Evolutionary conservation across 2,888 invertebrate genomes (phyloP).

Genomic region (Epistrophe eligans): DNA sequence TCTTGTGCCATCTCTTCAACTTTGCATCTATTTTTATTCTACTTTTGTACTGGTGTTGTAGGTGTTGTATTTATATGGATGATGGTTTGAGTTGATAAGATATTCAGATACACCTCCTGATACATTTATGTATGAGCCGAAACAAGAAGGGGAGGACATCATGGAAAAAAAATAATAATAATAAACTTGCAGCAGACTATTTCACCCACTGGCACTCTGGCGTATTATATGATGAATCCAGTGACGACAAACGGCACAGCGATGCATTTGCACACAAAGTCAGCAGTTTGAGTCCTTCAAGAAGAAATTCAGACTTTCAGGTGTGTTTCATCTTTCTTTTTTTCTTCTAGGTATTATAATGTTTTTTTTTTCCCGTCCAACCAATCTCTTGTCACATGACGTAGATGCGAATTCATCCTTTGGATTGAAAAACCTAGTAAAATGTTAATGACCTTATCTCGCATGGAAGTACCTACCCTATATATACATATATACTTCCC

Average conservation of each 20-base stretch:
- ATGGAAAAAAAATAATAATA: slow-evolving; percentile 56
- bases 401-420: slow-evolving; percentile 17
- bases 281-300: slow-evolving; percentile 46
- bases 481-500: too few relatives aligned
- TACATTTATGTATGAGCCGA: slow-evolving; percentile 53
- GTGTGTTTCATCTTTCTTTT: slow-evolving; percentile 26
- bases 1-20: neutral
- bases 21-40: slow-evolving; percentile 35
- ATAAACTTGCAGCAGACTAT: slow-evolving; percentile 63
- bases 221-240: slow-evolving; percentile 2
- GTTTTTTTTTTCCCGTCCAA: neutral
- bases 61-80: neutral
- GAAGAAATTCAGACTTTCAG: slow-evolving; percentile 46
- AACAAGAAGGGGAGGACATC: neutral
- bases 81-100: neutral
- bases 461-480: slow-evolving; percentile 20
- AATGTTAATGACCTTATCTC: slow-evolving; percentile 73
- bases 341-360: neutral
- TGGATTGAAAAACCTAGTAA: slow-evolving; percentile 54
- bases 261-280: slow-evolving; percentile 29
- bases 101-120: neutral
- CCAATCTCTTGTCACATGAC: slow-evolving; percentile 6
- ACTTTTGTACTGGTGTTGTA: slow-evolving; percentile 4
- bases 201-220: slow-evolving; percentile 39
- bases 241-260: slow-evolving; percentile 36